Percentiles rank a stretch among this genome's conserved stretches.
phyloP scores from a whole-genome alignment of 2,888 invertebrate genomes.

The Eupithecia tripunctaria region DNA sequence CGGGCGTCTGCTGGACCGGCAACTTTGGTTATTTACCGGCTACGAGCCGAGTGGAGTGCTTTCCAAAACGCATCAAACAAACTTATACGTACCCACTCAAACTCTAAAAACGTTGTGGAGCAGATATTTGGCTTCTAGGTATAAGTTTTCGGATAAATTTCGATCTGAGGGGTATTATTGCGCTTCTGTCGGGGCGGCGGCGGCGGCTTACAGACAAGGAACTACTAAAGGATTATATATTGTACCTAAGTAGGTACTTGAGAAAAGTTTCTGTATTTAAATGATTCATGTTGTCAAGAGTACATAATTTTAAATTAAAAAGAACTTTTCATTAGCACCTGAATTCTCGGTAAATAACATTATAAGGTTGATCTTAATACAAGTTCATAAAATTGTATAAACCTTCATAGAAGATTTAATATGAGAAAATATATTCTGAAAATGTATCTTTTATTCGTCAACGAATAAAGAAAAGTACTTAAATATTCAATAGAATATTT shows the following conservation, averaged over 20 bases:
- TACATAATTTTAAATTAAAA: not conserved
- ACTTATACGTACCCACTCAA: not conserved
- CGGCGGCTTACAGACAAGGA: not conserved
- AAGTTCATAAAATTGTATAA: not conserved
- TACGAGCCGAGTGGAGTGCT: not conserved
- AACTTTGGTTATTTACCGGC: not conserved
- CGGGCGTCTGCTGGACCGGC: not conserved
- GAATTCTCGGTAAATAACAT: not conserved
- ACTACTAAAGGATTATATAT: not conserved
- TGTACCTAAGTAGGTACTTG: no score
- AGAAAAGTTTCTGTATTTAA: not conserved
- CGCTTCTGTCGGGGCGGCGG: not conserved
- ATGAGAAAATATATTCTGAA: not conserved
- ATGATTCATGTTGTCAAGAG: not conserved
- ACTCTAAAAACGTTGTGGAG: not conserved
- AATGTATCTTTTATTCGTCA: not conserved
- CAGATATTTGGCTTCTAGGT: not conserved
- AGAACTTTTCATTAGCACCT: not conserved
- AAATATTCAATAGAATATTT: conserved; percentile 20
- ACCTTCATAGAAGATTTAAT: not conserved
- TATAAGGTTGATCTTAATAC: not conserved
- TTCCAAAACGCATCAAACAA: not conserved
- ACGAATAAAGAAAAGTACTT: conserved; percentile 4
- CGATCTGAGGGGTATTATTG: conserved; percentile 2
- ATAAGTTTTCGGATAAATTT: conserved; percentile 24